phyloP scores from a whole-genome alignment of 2,888 invertebrate genomes.

The Ormyrus nitidulus region DNA sequence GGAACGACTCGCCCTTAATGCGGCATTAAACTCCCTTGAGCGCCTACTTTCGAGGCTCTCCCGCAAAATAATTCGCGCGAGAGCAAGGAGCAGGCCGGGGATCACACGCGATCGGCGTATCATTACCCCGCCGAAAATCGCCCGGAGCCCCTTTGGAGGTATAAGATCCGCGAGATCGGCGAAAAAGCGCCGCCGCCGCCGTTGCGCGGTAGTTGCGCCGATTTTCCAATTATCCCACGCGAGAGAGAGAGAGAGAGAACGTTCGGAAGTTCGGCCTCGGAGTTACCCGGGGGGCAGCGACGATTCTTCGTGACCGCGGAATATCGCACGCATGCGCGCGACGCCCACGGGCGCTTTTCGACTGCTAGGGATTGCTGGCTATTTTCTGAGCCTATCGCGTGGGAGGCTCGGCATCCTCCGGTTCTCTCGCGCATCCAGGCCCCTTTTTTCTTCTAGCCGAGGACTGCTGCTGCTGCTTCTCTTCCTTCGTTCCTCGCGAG shows the following conservation, averaged over 20 bases:
- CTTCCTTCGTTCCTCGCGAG: neutral
- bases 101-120: no score
- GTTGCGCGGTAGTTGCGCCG: slow-evolving; percentile 29
- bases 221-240: slow-evolving; percentile 61
- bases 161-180: slow-evolving; percentile 9
- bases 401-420: slow-evolving; percentile 64
- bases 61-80: no score
- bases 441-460: slow-evolving; percentile 9
- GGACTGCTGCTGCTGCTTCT: neutral
- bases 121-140: neutral
- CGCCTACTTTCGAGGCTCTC: no score
- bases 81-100: no score
- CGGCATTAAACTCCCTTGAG: no score
- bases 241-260: slow-evolving; percentile 17
- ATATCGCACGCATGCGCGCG: no score
- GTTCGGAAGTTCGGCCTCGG: neutral
- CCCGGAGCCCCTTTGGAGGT: neutral
- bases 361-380: neutral
- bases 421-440: slow-evolving; percentile 59
- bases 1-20: no score
- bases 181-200: neutral
- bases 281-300: neutral
- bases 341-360: neutral
- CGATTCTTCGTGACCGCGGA: no score
- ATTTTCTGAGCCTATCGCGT: slow-evolving; percentile 59